Conservation (phyloP, 2,113 vertebrate species). For the Burhinus oedicnemus region DNA sequence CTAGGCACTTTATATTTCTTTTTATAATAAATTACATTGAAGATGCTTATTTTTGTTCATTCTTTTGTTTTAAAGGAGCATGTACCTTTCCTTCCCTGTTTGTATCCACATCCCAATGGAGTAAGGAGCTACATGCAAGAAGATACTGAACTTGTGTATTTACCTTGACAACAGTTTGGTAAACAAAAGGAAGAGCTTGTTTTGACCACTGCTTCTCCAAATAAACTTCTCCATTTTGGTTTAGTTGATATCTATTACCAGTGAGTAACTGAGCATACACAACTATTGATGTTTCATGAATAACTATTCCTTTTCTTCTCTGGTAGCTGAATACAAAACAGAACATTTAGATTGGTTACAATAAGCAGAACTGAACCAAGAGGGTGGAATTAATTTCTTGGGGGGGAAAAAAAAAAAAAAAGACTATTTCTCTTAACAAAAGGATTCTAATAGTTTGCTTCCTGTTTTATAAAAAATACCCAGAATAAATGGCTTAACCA, state of each 20-base stretch:
- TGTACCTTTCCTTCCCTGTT: not conserved
- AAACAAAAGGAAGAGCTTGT: constrained; percentile 90
- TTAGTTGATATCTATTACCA: constrained; percentile 89
- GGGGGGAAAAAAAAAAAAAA: not conserved
- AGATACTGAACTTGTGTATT: not conserved
- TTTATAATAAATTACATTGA: not conserved
- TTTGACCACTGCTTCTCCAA: constrained; percentile 98
- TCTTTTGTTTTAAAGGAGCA: not conserved
- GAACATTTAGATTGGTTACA: not conserved
- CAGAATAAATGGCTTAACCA: not conserved
- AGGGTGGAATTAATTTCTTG: not conserved
- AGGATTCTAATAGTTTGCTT: not conserved
- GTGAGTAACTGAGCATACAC: constrained; percentile 90
- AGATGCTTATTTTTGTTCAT: not conserved
- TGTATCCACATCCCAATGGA: not conserved
- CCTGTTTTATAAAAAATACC: not conserved
- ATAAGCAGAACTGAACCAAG: not conserved
- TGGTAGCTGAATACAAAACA: constrained; percentile 77
- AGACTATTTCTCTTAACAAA: not conserved
- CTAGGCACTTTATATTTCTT: not conserved
- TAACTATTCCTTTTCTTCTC: constrained; percentile 92
- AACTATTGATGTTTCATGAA: constrained; percentile 86
- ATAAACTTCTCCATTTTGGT: constrained; percentile 86
- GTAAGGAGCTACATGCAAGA: not conserved
- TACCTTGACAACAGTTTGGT: constrained; percentile 93